Evolutionary conservation across 2,113 vertebrate genomes (phyloP).

Genomic region (Microcebus murinus): DNA sequence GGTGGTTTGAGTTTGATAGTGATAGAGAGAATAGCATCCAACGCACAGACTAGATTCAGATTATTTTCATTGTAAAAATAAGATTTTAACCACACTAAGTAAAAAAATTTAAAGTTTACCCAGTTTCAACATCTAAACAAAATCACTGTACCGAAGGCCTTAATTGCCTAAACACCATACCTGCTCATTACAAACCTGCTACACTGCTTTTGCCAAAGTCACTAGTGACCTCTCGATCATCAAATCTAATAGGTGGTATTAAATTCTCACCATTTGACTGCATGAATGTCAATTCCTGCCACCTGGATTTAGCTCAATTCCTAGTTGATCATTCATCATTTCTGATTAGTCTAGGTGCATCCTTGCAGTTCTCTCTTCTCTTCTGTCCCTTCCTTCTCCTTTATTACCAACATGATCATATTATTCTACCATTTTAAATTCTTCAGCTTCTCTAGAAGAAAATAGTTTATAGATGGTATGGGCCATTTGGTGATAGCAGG

Average conservation of each 20-base stretch:
- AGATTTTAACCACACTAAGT: constrained; percentile 10
- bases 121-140: not conserved
- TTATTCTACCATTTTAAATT: not conserved
- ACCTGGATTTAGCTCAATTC: not conserved
- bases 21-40: not conserved
- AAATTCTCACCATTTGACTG: not conserved
- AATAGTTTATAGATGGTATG: not conserved
- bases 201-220: not conserved
- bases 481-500: not conserved
- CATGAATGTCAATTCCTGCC: not conserved
- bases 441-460: not conserved
- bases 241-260: not conserved
- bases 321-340: not conserved
- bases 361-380: not conserved
- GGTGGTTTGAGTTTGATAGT: not conserved
- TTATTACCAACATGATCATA: not conserved
- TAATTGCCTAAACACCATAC: not conserved
- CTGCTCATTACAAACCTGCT: not conserved
- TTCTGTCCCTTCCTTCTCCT: not conserved
- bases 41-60: not conserved
- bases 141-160: not conserved
- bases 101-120: not conserved
- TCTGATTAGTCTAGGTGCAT: not conserved
- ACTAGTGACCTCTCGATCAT: not conserved
- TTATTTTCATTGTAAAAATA: constrained; percentile 33